Evolutionary conservation across 2,888 invertebrate species (phyloP).

Genomic region (Dendrolimus houi): DNA sequence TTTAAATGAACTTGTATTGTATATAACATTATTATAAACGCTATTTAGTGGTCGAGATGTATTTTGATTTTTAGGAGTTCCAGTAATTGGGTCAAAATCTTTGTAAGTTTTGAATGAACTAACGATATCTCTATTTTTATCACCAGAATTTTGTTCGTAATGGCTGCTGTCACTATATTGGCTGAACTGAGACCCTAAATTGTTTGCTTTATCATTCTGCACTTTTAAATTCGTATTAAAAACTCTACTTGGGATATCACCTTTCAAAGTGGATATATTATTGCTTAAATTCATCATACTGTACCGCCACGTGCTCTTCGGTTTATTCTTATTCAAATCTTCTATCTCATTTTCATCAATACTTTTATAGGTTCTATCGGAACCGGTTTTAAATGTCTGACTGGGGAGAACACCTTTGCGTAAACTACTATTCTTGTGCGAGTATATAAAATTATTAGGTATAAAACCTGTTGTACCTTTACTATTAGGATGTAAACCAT

Average conservation of each 20-base stretch:
- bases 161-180: too few relatives aligned
- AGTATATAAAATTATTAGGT: not conserved
- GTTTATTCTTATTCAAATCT: not conserved
- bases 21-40: too few relatives aligned
- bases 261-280: not conserved
- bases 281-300: not conserved
- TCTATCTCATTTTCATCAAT: not conserved
- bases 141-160: too few relatives aligned
- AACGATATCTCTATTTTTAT: too few relatives aligned
- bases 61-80: too few relatives aligned
- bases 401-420: not conserved
- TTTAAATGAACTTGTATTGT: not conserved
- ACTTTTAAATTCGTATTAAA: not conserved
- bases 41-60: too few relatives aligned
- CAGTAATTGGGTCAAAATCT: too few relatives aligned
- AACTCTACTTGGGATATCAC: not conserved
- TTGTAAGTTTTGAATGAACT: too few relatives aligned
- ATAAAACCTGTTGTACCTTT: not conserved
- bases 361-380: not conserved
- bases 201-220: too few relatives aligned
- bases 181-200: too few relatives aligned
- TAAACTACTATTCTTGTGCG: not conserved
- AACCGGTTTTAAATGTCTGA: not conserved
- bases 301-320: not conserved
- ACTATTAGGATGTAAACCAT: not conserved